These are phyloP conservation scores for Cichlasoma orientale DNA, from an alignment of 2,797 vertebrate genomes.

Conservation along the genomic window DNA sequence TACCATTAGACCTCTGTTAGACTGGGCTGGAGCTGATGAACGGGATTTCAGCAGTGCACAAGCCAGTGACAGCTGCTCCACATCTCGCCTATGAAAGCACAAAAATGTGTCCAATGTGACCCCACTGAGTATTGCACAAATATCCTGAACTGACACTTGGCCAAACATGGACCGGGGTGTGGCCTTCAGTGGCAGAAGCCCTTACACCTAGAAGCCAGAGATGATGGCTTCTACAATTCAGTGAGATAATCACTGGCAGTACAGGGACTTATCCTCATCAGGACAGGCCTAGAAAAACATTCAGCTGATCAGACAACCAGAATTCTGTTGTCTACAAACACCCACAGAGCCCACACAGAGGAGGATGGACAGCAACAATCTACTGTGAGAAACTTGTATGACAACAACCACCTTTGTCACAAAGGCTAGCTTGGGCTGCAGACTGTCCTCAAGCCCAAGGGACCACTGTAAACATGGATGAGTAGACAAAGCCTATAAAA, in stretches of 20 bases:
- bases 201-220: neutral
- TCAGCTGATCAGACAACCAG: neutral
- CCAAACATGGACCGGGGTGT: neutral
- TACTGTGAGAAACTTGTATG: neutral
- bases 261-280: neutral
- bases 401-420: neutral
- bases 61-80: neutral
- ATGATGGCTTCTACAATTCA: neutral
- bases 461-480: neutral
- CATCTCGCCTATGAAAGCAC: neutral
- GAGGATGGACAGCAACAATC: neutral
- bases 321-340: neutral
- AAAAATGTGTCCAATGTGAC: neutral
- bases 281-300: neutral
- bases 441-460: neutral
- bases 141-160: neutral
- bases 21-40: neutral
- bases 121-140: neutral
- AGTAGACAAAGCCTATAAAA: slow-evolving; percentile 1
- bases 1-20: neutral
- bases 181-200: too few relatives aligned
- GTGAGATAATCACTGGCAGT: neutral
- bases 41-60: neutral
- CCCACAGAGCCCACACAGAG: neutral
- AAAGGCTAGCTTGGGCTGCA: neutral